Evolutionary conservation across 2,888 invertebrate genomes (phyloP), one percentile per base, ranked within the genome.

Genomic region (Perdita meconis): DNA sequence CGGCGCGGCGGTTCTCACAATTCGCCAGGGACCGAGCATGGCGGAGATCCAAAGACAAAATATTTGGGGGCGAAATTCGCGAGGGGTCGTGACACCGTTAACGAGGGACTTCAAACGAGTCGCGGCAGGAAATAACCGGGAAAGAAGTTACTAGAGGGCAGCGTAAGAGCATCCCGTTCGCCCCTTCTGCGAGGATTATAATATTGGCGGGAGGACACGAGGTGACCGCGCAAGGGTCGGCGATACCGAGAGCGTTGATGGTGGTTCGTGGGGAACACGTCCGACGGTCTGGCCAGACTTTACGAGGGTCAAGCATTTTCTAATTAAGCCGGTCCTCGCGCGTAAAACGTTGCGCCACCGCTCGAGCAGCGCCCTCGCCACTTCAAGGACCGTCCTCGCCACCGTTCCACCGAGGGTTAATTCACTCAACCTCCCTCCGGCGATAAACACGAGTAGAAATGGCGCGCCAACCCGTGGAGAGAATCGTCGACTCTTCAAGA

Each of bases 301-400:
- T 89, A 88, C 87, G 87, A 88, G 86, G 88, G 89, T 89, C 87
- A 89, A 89, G 87, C 87, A 89, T 89, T 89, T 89, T 88, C 89
- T 89, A 89, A 89, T 89, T 89, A 89, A 89, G 85, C 84, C 84
- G 81, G 84, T 81, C 82, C 84, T 77, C 63, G 60, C 82, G 72
- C 88, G 85, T 89, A 88, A 88, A 88, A 88, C 83, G 85, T 85
- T 88, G 85, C 71, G 83, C 78, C 85, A 68, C 69, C 76, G 81
- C 77, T 84, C 78, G 83, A 78, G 81, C 81, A 76, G 67, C 71
- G 75, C 77, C 80, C 77, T 78, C 66, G 76, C 69, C 74, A 60
- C 74, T 79, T 79, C 79, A 55, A 81, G 69, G 60, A 69, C 67
- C 69, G 22, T 22, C 56, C 70, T 63, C 36, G 56, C 50, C 73